phyloP scores from a whole-genome alignment of 2,113 vertebrate species.

The Anguilla japonica region DNA sequence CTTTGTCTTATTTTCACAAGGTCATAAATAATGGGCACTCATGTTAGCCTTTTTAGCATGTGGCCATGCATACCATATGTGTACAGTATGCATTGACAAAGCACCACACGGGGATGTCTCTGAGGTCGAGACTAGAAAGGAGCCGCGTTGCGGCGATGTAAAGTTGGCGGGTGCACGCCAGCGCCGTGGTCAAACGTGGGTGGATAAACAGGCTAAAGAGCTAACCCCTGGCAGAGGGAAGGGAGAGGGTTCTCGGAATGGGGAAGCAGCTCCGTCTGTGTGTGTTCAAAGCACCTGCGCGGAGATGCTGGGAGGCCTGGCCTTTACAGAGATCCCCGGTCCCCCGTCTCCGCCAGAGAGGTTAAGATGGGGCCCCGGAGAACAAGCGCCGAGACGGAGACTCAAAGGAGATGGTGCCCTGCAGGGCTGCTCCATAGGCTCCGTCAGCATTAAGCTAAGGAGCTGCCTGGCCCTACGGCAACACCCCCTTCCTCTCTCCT shows the following conservation, averaged over 20 bases:
- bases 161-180: constrained; percentile 34
- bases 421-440: constrained; percentile 45
- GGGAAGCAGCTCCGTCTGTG: constrained; percentile 11
- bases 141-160: constrained; percentile 33
- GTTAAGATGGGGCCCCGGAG: constrained; percentile 28
- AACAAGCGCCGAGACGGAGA: constrained; percentile 27
- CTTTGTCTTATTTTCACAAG: constrained; percentile 32
- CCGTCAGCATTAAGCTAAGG: constrained; percentile 48
- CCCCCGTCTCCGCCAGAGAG: constrained; percentile 32
- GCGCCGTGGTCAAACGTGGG: constrained; percentile 47
- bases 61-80: constrained; percentile 21
- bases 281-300: constrained; percentile 38
- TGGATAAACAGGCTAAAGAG: constrained; percentile 52
- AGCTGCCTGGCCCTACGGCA: constrained; percentile 46
- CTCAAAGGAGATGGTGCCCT: constrained; percentile 39
- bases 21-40: constrained; percentile 57
- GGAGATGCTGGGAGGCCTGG: constrained; percentile 47
- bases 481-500: not conserved
- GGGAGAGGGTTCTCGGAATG: not conserved
- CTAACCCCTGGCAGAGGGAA: constrained; percentile 35
- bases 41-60: constrained; percentile 54
- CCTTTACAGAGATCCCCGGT: constrained; percentile 38
- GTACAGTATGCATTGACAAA: constrained; percentile 32
- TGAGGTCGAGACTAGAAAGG: constrained; percentile 21
- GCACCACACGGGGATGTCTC: constrained; percentile 27